Base-by-base conservation (phyloP, 2,113 vertebrate species). In the Puffinus mauretanicus region DNA sequence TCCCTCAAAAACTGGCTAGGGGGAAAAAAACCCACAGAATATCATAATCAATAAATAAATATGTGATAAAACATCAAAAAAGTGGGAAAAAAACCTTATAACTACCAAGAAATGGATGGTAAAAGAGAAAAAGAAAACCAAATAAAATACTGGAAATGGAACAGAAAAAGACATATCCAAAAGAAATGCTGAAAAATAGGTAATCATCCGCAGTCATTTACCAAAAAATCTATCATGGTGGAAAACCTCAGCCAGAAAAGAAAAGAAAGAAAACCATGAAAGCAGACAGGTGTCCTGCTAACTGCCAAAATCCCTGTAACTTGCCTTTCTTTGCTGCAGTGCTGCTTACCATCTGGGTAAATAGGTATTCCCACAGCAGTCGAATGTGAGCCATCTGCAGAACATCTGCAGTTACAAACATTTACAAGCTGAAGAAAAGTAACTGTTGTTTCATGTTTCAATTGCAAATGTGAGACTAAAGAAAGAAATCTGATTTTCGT, bases 71-170 rank as follows among this genome's bases (percentile, higher is more conserved):
- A 55, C 19, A 64, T 3, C 3, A 69, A 69, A 69, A 51, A 52
- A 12, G 5, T 25, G 9, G 6, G 7, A 13, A 44, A 67, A 49
- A 25, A 0, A 1, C 42, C 2, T 6, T 11, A 1, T 65, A 36
- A 16, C 4, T 65, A 15, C 12, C 10, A 55, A 8, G 12, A 86
- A 46, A 42, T 7, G 6, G 10, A 55, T 7, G 4, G 5, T 26
- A 46, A 64, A 61, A 55, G 14, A 51, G 11, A 44, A 78, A 84
- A 54, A 38, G 1, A 18, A 60, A 62, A 5, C 2, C 7, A 75
- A 86, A 71, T 6, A 51, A 76, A 65, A 44, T 0, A 9, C 3
- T 75, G 5, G 3, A 75, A 71, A 51, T 11, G 15, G 4, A 78
- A 51, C 5, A 52, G 10, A 34, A 71, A 71, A 79, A 49, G 4